Conservation (phyloP, 1,140 invertebrate species). For the Drosophila setifemur region DNA sequence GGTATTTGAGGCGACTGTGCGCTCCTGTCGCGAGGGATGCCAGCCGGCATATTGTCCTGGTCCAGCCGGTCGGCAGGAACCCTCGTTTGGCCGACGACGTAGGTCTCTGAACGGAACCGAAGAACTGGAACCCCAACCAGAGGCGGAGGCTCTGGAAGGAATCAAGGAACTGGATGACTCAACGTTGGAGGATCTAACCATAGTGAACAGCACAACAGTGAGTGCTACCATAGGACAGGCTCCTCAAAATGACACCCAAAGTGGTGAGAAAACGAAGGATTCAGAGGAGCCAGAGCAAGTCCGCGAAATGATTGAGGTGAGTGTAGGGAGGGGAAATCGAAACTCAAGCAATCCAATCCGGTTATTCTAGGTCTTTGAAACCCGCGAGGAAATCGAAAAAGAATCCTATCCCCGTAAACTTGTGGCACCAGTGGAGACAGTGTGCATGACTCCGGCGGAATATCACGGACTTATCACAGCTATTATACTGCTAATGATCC, state of each 20-base stretch:
- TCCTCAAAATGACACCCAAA: slow-evolving; percentile 53
- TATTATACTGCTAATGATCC: slow-evolving; percentile 87
- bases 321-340: neutral
- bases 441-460: slow-evolving; percentile 89
- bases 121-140: slow-evolving; percentile 3
- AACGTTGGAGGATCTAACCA: slow-evolving; percentile 46
- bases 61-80: slow-evolving; percentile 89
- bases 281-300: slow-evolving; percentile 88
- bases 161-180: slow-evolving; percentile 29
- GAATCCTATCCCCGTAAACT: slow-evolving; percentile 85
- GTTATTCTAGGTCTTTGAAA: slow-evolving; percentile 85
- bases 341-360: slow-evolving; percentile 78
- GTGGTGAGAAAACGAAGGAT: slow-evolving; percentile 56
- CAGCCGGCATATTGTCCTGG: slow-evolving; percentile 93
- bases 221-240: slow-evolving; percentile 61
- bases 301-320: slow-evolving; percentile 92
- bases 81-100: slow-evolving; percentile 89
- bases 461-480: slow-evolving; percentile 90
- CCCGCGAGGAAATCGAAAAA: slow-evolving; percentile 88
- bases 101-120: slow-evolving; percentile 85
- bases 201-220: slow-evolving; percentile 72
- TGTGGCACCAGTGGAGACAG: slow-evolving; percentile 85
- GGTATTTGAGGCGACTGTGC: slow-evolving; percentile 95
- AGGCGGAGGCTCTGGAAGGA: slow-evolving; percentile 48
- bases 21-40: slow-evolving; percentile 94